Evolutionary conservation across 2,797 vertebrate species (phyloP).

Genomic region (Prunella strophiata): DNA sequence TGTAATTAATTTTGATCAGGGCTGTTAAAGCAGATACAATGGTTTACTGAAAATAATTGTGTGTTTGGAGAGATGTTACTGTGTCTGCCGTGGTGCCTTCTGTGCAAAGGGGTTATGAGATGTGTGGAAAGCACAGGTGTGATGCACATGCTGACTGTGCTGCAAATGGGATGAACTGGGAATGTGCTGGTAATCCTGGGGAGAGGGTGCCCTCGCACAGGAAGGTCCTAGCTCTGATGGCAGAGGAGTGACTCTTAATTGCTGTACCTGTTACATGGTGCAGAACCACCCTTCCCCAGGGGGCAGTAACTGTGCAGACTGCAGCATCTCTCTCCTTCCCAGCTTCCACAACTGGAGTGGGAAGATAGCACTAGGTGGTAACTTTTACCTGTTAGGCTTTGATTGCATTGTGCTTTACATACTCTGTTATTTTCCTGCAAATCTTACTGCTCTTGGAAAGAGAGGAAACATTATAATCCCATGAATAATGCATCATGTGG

Average conservation of each 20-base stretch:
- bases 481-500: constrained; percentile 3
- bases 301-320: neutral
- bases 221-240: neutral
- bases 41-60: neutral
- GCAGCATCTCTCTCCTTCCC: neutral
- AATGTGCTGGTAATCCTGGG: neutral
- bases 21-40: neutral
- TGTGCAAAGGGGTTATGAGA: neutral
- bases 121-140: neutral
- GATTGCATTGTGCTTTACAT: neutral
- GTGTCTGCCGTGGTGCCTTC: fast-evolving
- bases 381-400: neutral
- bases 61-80: neutral
- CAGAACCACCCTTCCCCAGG: neutral
- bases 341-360: neutral
- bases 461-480: neutral
- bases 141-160: neutral
- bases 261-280: fast-evolving
- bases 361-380: neutral
- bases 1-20: neutral
- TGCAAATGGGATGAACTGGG: neutral
- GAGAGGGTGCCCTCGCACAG: neutral
- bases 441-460: neutral
- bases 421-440: neutral
- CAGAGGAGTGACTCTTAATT: neutral